phyloP scores from a whole-genome alignment of 2,888 invertebrate species.

The Poecilus cupreus region DNA sequence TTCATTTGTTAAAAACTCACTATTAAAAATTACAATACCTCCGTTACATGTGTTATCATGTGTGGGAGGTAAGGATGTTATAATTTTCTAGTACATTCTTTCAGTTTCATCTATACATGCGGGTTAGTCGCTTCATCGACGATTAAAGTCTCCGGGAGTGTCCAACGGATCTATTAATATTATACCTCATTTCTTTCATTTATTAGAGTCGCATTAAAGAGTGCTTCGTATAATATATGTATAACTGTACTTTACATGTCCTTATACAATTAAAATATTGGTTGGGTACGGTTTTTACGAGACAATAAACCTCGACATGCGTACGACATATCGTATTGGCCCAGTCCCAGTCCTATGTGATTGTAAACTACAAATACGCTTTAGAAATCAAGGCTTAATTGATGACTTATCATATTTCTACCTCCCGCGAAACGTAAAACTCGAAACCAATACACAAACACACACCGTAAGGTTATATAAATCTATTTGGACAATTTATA shows the following conservation, averaged over 20 bases:
- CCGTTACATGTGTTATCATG: no score
- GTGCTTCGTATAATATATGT: background rate
- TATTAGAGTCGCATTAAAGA: background rate
- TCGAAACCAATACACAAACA: background rate
- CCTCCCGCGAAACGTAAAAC: conserved; percentile 25
- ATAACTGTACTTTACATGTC: background rate
- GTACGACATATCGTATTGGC: background rate
- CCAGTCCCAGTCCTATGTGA: conserved; percentile 4
- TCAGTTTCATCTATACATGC: no score
- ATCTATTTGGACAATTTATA: conserved; percentile 55
- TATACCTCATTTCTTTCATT: background rate
- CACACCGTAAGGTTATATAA: conserved; percentile 47
- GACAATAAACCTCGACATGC: background rate
- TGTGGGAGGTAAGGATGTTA: no score
- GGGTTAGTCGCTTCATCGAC: background rate
- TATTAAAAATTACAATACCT: no score
- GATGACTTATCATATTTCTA: conserved; percentile 57
- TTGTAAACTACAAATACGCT: conserved; percentile 36
- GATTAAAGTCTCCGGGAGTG: background rate
- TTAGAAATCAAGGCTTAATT: conserved; percentile 56
- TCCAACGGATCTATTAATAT: background rate
- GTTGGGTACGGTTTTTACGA: background rate
- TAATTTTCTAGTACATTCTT: no score
- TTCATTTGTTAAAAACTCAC: no score
- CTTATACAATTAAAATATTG: background rate